Base-by-base conservation (phyloP, 1,140 invertebrate genomes). In the Calycopis cecrops region DNA sequence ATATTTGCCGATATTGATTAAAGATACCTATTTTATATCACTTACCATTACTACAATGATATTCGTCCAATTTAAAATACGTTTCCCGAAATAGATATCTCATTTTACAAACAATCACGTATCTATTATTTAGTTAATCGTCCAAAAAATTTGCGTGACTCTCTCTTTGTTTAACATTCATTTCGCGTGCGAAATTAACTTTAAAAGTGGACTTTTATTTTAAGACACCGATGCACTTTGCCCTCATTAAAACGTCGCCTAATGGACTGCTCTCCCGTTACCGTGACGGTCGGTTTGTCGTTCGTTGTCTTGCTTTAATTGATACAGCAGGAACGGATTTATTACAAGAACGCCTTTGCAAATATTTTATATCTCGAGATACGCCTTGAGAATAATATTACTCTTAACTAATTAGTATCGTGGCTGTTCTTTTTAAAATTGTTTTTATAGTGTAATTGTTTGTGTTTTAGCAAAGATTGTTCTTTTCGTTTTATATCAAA, bases 231-330 rank as follows among this genome's bases (percentile, higher is more conserved):
- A 59, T 66, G 59, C 57, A 59, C 48, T 56, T 12, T 9, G 48
- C 33, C 21, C 59, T 59, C 52, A 55, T 60, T 61, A 58, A 64
- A 57, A 53, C 50, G 55, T 59, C 55, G 3, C 9, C 40, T 44
- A 44, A 44, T 44, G 40, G 40, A 35, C 12, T 12, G 35, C 12
- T 10, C 49, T 3, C 38, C 37, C 37, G 18, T 53, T 42, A 33
- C 37, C 17, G 51, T 42, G 21, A 34, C 52, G 28, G 40, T 54
- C 42, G 21, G 37, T 42, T 44, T 44, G 21, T 54, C 17, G 17
- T 35, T 33, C 14, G 35, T 35, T 42, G 21, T 52, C 57, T 50
- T 58, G 56, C 52, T 52, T 58, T 63, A 67, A 67, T 66, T 60
- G 55, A 66, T 60, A 66, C 55, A 50, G 47, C 62, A 63, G 54